phyloP scores from a whole-genome alignment of 2,113 vertebrate genomes.

The Morone saxatilis region DNA sequence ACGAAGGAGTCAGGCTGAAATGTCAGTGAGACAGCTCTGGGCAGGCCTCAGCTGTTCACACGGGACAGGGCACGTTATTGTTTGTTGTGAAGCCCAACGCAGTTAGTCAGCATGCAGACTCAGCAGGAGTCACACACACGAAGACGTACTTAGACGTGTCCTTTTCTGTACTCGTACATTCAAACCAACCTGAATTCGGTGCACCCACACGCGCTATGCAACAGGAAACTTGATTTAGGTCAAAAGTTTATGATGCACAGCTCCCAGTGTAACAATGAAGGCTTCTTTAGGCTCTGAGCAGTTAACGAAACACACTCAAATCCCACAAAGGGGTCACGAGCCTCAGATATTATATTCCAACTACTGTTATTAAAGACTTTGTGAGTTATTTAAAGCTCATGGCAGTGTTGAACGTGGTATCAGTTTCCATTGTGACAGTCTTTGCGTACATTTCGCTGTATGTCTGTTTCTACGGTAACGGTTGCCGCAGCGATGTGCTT shows the following conservation, averaged over 20 bases:
- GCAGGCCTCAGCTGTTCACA: conserved; percentile 12
- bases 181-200: neutral
- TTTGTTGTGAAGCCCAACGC: conserved; percentile 35
- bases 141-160: neutral
- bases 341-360: neutral
- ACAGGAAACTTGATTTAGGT: neutral
- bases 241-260: neutral
- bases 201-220: neutral
- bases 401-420: neutral
- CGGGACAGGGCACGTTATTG: conserved; percentile 30
- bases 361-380: neutral
- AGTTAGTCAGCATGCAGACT: neutral
- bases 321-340: neutral
- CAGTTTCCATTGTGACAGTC: neutral
- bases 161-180: neutral
- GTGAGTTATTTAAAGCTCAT: conserved; percentile 8
- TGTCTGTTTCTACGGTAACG: conserved; percentile 8
- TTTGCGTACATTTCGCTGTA: neutral
- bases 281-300: neutral
- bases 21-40: conserved; percentile 1
- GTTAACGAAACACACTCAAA: neutral
- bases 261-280: neutral
- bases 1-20: neutral
- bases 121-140: neutral
- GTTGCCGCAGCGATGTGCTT: neutral